These are phyloP conservation scores for Dasypogon diadema DNA, from an alignment of 2,888 invertebrate species.

Conservation along the genomic window DNA sequence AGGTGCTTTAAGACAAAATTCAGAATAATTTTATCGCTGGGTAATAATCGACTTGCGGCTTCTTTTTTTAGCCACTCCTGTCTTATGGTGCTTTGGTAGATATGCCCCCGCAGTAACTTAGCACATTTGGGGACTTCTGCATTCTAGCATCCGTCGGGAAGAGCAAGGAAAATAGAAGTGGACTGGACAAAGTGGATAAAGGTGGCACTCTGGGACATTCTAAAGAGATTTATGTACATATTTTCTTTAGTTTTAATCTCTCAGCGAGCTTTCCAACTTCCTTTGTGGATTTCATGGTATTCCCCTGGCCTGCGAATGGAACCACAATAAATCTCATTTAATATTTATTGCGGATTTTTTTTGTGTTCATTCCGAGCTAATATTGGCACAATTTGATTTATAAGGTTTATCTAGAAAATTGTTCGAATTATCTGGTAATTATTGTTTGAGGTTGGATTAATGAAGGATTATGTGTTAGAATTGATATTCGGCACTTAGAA, in stretches of 20 bases:
- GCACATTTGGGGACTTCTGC: not conserved
- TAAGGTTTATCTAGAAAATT: slow-evolving; percentile 21
- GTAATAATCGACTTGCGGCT: slow-evolving; percentile 27
- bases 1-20: slow-evolving; percentile 2
- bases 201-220: slow-evolving; percentile 19
- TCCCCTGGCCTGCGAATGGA: slow-evolving; percentile 1
- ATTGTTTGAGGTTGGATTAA: too few relatives aligned
- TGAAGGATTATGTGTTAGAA: too few relatives aligned
- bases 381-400: slow-evolving; percentile 39
- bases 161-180: not conserved
- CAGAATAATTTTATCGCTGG: slow-evolving; percentile 32
- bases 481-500: too few relatives aligned
- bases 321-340: slow-evolving; percentile 43
- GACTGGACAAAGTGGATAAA: slow-evolving; percentile 20
- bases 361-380: slow-evolving; percentile 3
- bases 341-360: slow-evolving; percentile 36
- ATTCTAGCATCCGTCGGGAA: not conserved
- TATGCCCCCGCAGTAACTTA: slow-evolving; percentile 2
- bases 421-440: slow-evolving; percentile 22
- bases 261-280: not conserved
- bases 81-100: not conserved
- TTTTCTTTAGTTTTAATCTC: slow-evolving; percentile 21
- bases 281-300: slow-evolving; percentile 12
- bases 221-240: slow-evolving; percentile 32
- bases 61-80: not conserved